Percentiles rank a stretch among this genome's conserved stretches.
phyloP scores from a whole-genome alignment of 2,113 vertebrate species.

The Lagopus leucura region DNA sequence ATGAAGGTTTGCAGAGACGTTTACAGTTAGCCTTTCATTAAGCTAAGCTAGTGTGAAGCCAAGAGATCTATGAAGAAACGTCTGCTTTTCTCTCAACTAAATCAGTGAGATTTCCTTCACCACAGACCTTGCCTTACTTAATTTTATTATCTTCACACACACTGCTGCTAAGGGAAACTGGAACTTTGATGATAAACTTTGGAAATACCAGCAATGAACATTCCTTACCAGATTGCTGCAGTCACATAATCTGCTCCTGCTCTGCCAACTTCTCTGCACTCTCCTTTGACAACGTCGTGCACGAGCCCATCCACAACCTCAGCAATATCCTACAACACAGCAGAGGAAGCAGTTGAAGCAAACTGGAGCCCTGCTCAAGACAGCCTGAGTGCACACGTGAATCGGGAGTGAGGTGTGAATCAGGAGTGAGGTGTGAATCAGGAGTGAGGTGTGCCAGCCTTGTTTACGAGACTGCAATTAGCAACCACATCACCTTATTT shows the following conservation, averaged over 20 bases:
- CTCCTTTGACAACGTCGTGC: slow-evolving; percentile 81
- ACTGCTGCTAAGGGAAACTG: background rate
- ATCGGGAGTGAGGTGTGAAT: background rate
- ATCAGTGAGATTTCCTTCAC: background rate
- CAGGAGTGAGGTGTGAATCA: background rate
- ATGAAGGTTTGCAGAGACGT: background rate
- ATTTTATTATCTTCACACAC: background rate
- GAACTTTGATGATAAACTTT: background rate
- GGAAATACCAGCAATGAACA: background rate
- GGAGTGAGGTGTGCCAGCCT: background rate
- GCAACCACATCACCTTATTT: background rate
- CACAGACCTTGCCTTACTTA: background rate
- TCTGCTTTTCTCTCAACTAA: background rate
- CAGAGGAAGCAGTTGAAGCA: background rate
- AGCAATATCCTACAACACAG: slow-evolving; percentile 81
- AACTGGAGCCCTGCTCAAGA: background rate
- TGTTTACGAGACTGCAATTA: background rate
- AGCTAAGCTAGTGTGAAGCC: background rate
- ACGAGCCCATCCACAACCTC: slow-evolving; percentile 82
- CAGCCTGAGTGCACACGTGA: fast-evolving
- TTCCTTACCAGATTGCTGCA: slow-evolving; percentile 81
- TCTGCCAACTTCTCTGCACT: slow-evolving; percentile 77
- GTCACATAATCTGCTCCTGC: slow-evolving; percentile 74
- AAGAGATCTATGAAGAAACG: background rate
- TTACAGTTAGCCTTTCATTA: background rate